Base-by-base conservation (phyloP, 2,888 invertebrate genomes). In the Lymantria monacha region DNA sequence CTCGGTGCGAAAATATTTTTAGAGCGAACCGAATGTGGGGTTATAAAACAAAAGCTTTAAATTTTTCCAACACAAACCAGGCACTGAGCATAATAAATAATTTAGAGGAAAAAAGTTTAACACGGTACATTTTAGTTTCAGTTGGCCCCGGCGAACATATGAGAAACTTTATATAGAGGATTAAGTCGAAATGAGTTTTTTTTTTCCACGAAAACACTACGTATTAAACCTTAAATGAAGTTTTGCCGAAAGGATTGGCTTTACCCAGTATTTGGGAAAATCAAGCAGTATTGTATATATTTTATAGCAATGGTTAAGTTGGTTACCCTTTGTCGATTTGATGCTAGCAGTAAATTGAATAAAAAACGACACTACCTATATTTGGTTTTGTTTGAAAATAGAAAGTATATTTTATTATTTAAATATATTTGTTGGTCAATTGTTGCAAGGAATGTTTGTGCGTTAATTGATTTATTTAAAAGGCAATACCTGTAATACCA, bases 141-240 rank as follows among this genome's bases (percentile, higher is more conserved):
- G 58, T 54, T 61, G 58, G 74, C 69, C 72, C n/a, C 70, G 70
- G 64, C 48, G 55, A 49, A 57, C 59, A 12, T 38, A 38, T 7
- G 38, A 12, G 38, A 38, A 38, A 38, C 38, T 38, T 72, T 77
- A 71, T 75, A 68, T 58, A 57, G 65, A 51, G 81, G 81, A 80
- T 81, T 83, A 75, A 70, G 71, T 66, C 69, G 64, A 69, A 82
- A 83, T 81, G 77, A 83, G 81, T 76, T 83, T 81, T 83, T 81
- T 38, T 78, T 77, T 75, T 22, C 22, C 71, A 69, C 70, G 55
- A 60, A 63, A 57, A 61, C 67, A 61, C 55, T 48, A 52, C 43
- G 44, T 51, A 66, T 52, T 53, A 53, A 62, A 55, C 60, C 51
- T 53, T 56, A 57, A 59, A 64, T 62, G 48, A 61, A 62, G 65